Conservation (phyloP, 53 echinoderm and acorn worm species). For the Zoroaster sp. region DNA sequence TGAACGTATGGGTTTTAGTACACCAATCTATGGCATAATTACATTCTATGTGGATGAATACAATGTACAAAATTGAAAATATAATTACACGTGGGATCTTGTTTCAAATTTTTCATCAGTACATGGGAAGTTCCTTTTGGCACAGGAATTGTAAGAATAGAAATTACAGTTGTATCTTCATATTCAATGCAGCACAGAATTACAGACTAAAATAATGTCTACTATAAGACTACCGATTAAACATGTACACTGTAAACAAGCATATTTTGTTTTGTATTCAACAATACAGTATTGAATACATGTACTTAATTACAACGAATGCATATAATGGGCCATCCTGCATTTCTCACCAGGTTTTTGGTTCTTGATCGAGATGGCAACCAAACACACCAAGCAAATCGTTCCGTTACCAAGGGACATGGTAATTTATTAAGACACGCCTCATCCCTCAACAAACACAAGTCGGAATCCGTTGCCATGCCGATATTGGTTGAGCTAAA, state of each 20-base stretch:
- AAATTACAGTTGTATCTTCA: background rate
- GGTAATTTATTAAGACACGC: conserved; percentile 33
- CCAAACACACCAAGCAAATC: background rate
- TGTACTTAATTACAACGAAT: background rate
- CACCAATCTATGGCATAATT: background rate
- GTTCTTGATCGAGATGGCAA: background rate
- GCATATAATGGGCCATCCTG: background rate
- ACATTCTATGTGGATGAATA: background rate
- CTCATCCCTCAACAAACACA: conserved; percentile 23
- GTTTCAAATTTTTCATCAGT: background rate
- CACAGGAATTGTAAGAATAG: background rate
- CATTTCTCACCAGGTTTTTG: background rate
- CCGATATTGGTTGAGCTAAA: conserved; percentile 49
- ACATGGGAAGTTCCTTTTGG: background rate
- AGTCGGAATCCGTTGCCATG: conserved; percentile 38
- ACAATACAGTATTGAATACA: background rate
- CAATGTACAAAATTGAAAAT: background rate
- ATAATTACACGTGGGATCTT: background rate
- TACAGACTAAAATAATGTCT: background rate
- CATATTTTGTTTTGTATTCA: background rate
- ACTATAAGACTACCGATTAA: background rate
- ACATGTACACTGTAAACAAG: background rate
- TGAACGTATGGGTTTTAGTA: background rate
- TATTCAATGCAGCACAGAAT: background rate
- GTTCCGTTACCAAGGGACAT: background rate